Evolutionary conservation across 2,797 vertebrate genomes (phyloP), one percentile per base, ranked within the genome.

Genomic region (Mus minutoides): DNA sequence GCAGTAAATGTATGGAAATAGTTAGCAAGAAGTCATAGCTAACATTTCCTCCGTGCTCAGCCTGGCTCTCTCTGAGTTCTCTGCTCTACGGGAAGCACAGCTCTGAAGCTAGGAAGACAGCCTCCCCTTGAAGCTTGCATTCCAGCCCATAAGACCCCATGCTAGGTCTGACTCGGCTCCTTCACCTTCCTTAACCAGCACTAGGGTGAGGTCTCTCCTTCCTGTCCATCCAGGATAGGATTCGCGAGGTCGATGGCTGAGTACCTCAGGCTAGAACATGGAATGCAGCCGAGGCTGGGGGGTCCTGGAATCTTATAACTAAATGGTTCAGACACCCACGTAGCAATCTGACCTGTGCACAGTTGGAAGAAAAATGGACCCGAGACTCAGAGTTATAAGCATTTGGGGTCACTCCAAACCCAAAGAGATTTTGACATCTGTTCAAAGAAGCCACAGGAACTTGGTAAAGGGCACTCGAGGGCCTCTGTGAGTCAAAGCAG

Each of bases 341-440:
- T 3, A 88, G 60, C n/a, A 56, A 83, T 62, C 24, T 34, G 34
- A 56, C 69, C 7, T 62, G 40, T n/a, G 7, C 62, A 49, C 2
- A 24, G 21, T 75, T 58, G 60, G 92, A 87, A 88, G 83, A 89
- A 86, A 92, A 90, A 79, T 14, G 69, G 64, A 67, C 52, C 58
- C 13, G 34, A 85, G 75, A 64, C 43, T 88, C 96, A 94, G 87
- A 80, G 91, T 64, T 60, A 83, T 49, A 85, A 94, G 90, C 67
- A 77, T 92, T 29, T 94, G 67, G 71, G 76, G 64, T 67, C 75
- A n/a, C 29, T 88, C 90, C 94, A 94, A 96, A 96, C 84, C 90
- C 17, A 92, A 93, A 92, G 87, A 87, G 73, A 90, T 90, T 88
- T 88, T 95, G 95, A 95, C 91, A 88, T 92, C 62, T 76, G 56